These are phyloP conservation scores for Momotus momota DNA, from an alignment of 2,797 vertebrate species.

Conservation along the genomic window DNA sequence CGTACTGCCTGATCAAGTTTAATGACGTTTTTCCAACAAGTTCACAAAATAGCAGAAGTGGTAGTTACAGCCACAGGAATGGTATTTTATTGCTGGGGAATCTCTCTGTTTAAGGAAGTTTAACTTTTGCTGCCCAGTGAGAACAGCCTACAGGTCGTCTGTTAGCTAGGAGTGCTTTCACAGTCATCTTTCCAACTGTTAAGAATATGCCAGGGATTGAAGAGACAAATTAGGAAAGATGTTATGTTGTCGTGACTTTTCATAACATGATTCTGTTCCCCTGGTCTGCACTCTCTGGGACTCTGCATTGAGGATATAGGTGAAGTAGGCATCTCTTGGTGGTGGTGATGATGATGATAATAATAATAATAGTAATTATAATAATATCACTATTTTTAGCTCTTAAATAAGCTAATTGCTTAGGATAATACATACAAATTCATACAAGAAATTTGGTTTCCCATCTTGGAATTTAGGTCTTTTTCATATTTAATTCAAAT, in stretches of 20 bases:
- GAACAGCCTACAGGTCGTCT: neutral
- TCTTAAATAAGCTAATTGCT: neutral
- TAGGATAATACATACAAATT: neutral
- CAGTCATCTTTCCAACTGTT: neutral
- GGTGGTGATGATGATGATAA: rapidly evolving
- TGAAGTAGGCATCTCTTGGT: neutral
- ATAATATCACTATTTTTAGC: neutral
- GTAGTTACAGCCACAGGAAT: neutral
- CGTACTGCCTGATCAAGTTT: neutral
- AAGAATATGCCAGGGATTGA: neutral
- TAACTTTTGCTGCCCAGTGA: neutral
- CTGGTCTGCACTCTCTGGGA: neutral
- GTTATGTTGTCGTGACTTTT: neutral
- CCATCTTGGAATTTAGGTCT: neutral
- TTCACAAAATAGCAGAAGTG: neutral
- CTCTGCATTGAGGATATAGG: neutral
- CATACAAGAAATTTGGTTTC: neutral
- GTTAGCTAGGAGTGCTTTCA: neutral
- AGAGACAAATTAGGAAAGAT: neutral
- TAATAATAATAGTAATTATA: neutral
- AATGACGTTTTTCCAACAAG: neutral
- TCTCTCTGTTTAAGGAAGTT: neutral
- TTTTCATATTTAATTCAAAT: neutral
- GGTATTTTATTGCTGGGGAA: neutral
- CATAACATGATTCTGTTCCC: neutral